A percentile compares a stretch with the other conserved stretches of the same genome.
Conservation (phyloP, 2,888 invertebrate genomes). For the Polylopha cassiicola region DNA sequence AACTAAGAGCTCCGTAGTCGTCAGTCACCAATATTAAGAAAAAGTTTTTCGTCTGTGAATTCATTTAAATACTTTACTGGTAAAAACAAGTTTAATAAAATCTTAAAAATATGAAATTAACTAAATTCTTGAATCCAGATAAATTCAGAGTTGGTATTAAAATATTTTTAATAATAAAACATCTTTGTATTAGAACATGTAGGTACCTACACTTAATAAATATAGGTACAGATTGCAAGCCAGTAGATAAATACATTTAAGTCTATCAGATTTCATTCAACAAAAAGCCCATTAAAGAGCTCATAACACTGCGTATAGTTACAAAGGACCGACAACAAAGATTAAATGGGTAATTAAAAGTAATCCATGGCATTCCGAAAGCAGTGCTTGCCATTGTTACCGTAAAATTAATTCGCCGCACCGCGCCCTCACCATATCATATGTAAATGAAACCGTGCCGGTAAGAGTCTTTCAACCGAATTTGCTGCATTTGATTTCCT, state of each 20-base stretch:
- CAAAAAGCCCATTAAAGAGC: no score
- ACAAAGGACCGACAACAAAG: conserved; percentile 11
- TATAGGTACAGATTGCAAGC: no score
- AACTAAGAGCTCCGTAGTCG: conserved; percentile 13
- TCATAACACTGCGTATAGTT: conserved; percentile 8
- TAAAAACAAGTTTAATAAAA: no score
- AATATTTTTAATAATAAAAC: no score
- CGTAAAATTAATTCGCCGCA: conserved; percentile 50
- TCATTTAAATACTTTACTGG: no score
- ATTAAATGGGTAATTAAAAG: conserved; percentile 19
- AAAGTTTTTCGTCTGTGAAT: conserved; percentile 12
- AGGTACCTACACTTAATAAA: no score
- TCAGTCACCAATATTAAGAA: conserved; percentile 11
- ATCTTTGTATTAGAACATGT: no score
- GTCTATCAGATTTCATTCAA: no score
- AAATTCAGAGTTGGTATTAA: no score
- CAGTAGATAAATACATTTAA: no score
- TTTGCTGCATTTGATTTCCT: conserved; percentile 18
- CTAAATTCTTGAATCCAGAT: no score
- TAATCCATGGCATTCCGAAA: conserved; percentile 30
- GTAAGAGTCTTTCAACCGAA: conserved; percentile 3
- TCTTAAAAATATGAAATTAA: no score
- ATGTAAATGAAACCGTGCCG: conserved; percentile 49
- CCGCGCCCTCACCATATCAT: conserved; percentile 41
- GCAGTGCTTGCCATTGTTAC: conserved; percentile 38